Conservation (phyloP, 2,888 invertebrate species). For the Drosophila siamana region DNA sequence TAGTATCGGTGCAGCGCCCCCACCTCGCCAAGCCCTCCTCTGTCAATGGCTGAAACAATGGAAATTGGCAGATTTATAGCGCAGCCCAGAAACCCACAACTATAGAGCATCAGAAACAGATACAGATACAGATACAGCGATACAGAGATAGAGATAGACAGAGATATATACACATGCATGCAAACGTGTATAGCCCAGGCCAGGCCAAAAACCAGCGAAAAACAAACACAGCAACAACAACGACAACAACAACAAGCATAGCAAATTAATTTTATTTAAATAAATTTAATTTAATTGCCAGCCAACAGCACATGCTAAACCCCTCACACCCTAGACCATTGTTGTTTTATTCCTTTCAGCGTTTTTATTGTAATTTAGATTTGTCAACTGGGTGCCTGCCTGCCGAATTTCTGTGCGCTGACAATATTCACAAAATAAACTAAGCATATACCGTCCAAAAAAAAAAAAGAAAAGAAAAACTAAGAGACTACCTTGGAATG, state of each 20-base stretch:
- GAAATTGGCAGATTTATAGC: constrained; percentile 77
- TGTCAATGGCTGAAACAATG: constrained; percentile 70
- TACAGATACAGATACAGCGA: constrained; percentile 1
- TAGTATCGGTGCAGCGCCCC: constrained; percentile 35
- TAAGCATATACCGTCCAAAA: constrained; percentile 47
- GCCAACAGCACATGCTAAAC: constrained; percentile 56
- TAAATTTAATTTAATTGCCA: constrained; percentile 82
- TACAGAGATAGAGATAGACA: constrained; percentile 42
- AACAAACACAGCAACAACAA: constrained; percentile 37
- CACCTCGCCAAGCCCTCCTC: too few species aligned
- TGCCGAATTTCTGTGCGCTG: constrained; percentile 36
- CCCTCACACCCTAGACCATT: constrained; percentile 36
- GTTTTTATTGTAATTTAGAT: constrained; percentile 69
- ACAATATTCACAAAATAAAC: constrained; percentile 52
- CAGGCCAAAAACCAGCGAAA: constrained; percentile 62
- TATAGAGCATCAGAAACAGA: constrained; percentile 26
- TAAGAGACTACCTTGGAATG: constrained; percentile 55
- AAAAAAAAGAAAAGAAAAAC: not conserved
- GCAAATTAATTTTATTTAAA: constrained; percentile 78
- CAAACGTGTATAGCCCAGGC: constrained; percentile 43
- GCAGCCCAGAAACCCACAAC: constrained; percentile 73
- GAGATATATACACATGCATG: not conserved
- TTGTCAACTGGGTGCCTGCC: constrained; percentile 62
- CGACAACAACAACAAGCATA: constrained; percentile 38
- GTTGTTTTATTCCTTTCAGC: constrained; percentile 47